These are phyloP conservation scores for Sylvia borin DNA, from an alignment of 2,797 vertebrate genomes.

Conservation along the genomic window DNA sequence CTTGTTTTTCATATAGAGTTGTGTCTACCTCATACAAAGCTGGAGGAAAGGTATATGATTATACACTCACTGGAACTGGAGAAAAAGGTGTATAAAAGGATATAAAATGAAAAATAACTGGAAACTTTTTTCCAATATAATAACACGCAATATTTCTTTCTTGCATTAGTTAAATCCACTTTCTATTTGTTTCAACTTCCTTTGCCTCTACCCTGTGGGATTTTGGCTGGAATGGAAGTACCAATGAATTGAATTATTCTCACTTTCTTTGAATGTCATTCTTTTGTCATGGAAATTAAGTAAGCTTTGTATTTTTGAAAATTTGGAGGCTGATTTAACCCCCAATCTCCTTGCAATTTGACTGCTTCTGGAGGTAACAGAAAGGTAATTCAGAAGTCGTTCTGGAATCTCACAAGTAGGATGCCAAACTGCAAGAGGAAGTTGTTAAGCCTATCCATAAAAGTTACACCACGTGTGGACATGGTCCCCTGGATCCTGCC, in stretches of 20 bases:
- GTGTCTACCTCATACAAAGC: neutral
- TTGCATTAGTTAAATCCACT: neutral
- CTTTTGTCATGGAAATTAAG: neutral
- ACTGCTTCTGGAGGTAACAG: neutral
- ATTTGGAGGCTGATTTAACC: neutral
- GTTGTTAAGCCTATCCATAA: neutral
- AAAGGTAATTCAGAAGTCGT: neutral
- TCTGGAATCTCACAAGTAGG: neutral
- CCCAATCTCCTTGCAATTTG: neutral
- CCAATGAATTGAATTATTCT: neutral
- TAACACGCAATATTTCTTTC: neutral
- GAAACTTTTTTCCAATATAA: neutral
- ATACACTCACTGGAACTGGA: neutral
- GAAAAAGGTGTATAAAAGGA: neutral
- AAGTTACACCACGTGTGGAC: neutral
- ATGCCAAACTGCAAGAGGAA: neutral
- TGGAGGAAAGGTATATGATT: neutral
- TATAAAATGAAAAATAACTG: neutral
- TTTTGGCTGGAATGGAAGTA: neutral
- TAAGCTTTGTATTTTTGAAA: neutral
- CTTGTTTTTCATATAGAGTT: neutral
- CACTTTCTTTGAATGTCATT: neutral
- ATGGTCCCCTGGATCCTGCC: neutral
- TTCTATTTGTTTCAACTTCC: neutral
- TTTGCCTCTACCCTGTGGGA: neutral